Percentiles rank a stretch among this genome's conserved stretches.
Conservation (phyloP, 2,888 invertebrate genomes). For the Machimus atricapillus region DNA sequence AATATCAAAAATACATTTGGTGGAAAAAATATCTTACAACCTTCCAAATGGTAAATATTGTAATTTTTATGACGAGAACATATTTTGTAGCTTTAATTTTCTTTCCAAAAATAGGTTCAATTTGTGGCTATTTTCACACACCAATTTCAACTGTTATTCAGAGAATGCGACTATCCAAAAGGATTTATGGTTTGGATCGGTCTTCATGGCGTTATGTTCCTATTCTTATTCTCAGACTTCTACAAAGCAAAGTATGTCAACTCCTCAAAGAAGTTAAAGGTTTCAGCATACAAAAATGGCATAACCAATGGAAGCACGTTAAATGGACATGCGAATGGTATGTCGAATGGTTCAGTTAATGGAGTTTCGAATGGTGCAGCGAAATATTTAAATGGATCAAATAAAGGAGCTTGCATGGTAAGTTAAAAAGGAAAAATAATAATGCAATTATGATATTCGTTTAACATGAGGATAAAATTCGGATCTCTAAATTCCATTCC, state of each 20-base stretch:
- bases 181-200: conserved; percentile 94
- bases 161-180: conserved; percentile 90
- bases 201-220: conserved; percentile 90
- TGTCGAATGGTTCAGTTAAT: conserved; percentile 38
- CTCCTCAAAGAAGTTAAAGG: conserved; percentile 45
- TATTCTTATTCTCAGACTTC: conserved; percentile 93
- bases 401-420: conserved; percentile 75
- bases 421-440: conserved; percentile 54
- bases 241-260: conserved; percentile 82
- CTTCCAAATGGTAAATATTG: conserved; percentile 83
- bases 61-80: background rate
- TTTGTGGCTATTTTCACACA: conserved; percentile 91
- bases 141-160: conserved; percentile 89
- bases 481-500: too few species aligned
- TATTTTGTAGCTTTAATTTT: conserved; percentile 27
- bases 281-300: conserved; percentile 49
- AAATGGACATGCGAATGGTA: conserved; percentile 51
- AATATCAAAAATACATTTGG: conserved; percentile 93
- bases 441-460: background rate
- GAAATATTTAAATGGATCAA: conserved; percentile 51
- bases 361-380: conserved; percentile 47
- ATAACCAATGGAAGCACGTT: conserved; percentile 32
- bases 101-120: conserved; percentile 73
- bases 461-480: too few species aligned
- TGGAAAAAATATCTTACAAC: conserved; percentile 97